These are phyloP conservation scores for Scaptomyza reducta DNA, from an alignment of 2,888 invertebrate species.

Conservation along the genomic window DNA sequence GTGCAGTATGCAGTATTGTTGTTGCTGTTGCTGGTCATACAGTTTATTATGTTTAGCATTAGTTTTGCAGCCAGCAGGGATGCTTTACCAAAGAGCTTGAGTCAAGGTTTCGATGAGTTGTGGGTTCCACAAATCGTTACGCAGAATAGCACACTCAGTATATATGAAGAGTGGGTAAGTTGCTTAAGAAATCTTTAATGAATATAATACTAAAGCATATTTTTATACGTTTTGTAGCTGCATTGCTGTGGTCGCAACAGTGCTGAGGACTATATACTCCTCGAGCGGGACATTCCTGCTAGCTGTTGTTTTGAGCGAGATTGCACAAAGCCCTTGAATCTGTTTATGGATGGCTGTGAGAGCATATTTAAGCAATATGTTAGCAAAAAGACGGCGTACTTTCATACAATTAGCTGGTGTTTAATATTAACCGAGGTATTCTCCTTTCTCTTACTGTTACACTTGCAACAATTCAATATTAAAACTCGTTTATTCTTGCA, in stretches of 20 bases:
- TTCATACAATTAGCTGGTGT: slow-evolving; percentile 77
- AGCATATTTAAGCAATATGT: slow-evolving; percentile 70
- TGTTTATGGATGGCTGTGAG: slow-evolving; percentile 75
- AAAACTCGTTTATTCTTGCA: slow-evolving; percentile 37
- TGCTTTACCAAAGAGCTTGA: slow-evolving; percentile 56
- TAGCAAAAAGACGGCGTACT: slow-evolving; percentile 65
- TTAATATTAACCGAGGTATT: slow-evolving; percentile 73
- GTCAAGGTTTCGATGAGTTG: slow-evolving; percentile 78
- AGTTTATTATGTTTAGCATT: slow-evolving; percentile 76
- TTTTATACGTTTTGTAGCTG: slow-evolving; percentile 47
- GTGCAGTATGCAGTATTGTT: slow-evolving; percentile 77
- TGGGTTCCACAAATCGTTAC: slow-evolving; percentile 60
- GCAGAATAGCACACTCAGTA: slow-evolving; percentile 59
- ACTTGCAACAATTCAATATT: not conserved
- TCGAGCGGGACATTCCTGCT: slow-evolving; percentile 69
- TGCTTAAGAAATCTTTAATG: not conserved
- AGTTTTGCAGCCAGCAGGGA: slow-evolving; percentile 67
- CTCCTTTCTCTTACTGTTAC: not conserved
- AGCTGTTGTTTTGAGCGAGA: slow-evolving; percentile 75
- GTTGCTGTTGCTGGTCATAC: slow-evolving; percentile 71
- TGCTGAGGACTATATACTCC: slow-evolving; percentile 72
- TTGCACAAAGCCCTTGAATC: slow-evolving; percentile 68
- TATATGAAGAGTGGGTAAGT: slow-evolving; percentile 79
- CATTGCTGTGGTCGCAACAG: slow-evolving; percentile 80
- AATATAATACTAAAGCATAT: not conserved